Evolutionary conservation across 2,113 vertebrate genomes (phyloP), one percentile per base, ranked within the genome.

Genomic region (Hemicordylus capensis): DNA sequence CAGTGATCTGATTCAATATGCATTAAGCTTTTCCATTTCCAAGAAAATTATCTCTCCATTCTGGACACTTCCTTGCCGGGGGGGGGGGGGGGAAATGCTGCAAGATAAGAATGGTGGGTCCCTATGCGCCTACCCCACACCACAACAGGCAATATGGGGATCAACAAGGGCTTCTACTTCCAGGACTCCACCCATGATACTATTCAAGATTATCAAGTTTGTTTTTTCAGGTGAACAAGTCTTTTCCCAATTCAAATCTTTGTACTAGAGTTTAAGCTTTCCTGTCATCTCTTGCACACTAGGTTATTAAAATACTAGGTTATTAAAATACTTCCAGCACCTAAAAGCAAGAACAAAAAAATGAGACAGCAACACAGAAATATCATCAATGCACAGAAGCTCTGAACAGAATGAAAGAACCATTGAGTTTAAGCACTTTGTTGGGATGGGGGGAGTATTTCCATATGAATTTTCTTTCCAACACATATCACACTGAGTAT

Each of bases 61-160:
- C 24, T 69, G 31, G 46, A 72, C 22, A 0, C 72, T 67, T 78
- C 15, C 48, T 51, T 81, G n/a, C n/a, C n/a, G n/a, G n/a, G n/a
- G n/a, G n/a, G n/a, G n/a, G n/a, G 69, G 76, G 77, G 11, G 72
- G 56, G 44, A 8, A 54, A 89, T 0, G 28, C 56, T 56, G 69
- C 42, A 77, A 87, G 46, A 70, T 48, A 75, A 88, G 81, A 64
- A 83, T n/a, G n/a, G n/a, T n/a, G n/a, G n/a, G n/a, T n/a, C n/a
- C n/a, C n/a, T n/a, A n/a, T n/a, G n/a, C n/a, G n/a, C n/a, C n/a
- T 46, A 76, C 48, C 34, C 84, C 81, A 46, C 85, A 61, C 82
- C 48, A 28, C 70, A 19, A 7, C 1, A 81, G 58, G 7, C 6
- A 22, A 46, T 73, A 26, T 56, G 39, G 84, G 10, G 15, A 89